These are phyloP conservation scores for Liasis olivaceus DNA, from an alignment of 2,797 vertebrate species.

Conservation along the genomic window DNA sequence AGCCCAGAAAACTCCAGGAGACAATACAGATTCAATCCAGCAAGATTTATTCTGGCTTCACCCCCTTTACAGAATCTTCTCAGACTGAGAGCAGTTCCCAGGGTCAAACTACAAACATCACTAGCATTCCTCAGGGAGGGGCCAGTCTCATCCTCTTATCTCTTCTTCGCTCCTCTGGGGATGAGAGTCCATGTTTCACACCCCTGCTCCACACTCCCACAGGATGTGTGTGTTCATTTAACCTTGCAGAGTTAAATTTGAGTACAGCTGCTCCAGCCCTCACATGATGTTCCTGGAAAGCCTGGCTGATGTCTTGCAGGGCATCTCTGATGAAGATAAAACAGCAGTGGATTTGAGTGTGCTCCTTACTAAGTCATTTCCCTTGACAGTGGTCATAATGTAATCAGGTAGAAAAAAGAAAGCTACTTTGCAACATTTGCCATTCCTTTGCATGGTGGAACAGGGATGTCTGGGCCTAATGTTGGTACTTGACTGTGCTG, in stretches of 20 bases:
- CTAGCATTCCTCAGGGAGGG: too few relatives aligned
- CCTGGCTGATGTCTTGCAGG: background rate
- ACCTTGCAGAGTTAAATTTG: background rate
- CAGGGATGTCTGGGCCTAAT: background rate
- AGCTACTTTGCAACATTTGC: background rate
- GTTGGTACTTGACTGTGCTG: background rate
- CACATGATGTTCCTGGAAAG: background rate
- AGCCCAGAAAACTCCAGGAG: too few relatives aligned
- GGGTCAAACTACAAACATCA: too few relatives aligned
- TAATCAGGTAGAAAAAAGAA: background rate
- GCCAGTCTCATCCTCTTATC: too few relatives aligned
- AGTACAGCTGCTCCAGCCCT: background rate
- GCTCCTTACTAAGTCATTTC: background rate
- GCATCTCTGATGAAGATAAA: background rate
- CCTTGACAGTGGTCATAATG: background rate
- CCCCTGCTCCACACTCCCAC: too few relatives aligned
- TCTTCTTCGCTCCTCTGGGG: too few relatives aligned
- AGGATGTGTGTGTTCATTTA: background rate
- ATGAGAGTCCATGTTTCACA: too few relatives aligned
- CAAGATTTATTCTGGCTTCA: too few relatives aligned
- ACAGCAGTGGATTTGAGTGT: background rate
- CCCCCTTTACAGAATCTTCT: too few relatives aligned
- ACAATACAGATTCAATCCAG: too few relatives aligned
- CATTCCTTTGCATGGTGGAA: background rate
- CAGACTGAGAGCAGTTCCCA: too few relatives aligned